phyloP scores from a whole-genome alignment of 2,113 vertebrate genomes.

The Notarius quadriscutis region DNA sequence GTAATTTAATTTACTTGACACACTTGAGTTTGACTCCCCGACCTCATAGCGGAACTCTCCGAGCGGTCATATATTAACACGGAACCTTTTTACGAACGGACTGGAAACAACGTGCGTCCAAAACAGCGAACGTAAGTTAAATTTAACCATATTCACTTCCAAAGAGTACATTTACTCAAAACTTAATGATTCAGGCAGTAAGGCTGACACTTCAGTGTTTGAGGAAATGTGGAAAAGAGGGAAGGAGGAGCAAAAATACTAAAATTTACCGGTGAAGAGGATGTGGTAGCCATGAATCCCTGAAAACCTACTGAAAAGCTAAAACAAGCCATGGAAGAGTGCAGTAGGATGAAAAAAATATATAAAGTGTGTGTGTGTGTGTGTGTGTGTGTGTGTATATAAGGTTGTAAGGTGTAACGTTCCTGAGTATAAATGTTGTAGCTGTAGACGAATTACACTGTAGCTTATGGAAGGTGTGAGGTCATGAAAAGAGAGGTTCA shows the following conservation, averaged over 20 bases:
- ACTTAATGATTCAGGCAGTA: no score
- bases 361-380: no score
- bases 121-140: constrained; percentile 21
- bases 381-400: no score
- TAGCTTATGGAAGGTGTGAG: not conserved
- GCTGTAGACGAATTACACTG: not conserved
- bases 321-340: not conserved
- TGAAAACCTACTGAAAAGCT: not conserved
- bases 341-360: not conserved
- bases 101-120: constrained; percentile 63
- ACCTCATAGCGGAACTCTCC: not conserved
- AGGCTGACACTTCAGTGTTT: not conserved
- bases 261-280: not conserved
- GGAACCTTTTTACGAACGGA: constrained; percentile 57
- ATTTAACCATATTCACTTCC: not conserved
- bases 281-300: not conserved
- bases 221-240: not conserved
- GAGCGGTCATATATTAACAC: not conserved
- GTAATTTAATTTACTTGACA: no score
- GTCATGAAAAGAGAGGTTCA: not conserved
- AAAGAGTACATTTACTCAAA: not conserved
- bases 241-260: not conserved
- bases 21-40: not conserved
- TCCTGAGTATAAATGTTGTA: not conserved
- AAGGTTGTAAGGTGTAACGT: not conserved